Base-by-base conservation (phyloP, 2,113 vertebrate species). In the Pachypanchax playfairii region DNA sequence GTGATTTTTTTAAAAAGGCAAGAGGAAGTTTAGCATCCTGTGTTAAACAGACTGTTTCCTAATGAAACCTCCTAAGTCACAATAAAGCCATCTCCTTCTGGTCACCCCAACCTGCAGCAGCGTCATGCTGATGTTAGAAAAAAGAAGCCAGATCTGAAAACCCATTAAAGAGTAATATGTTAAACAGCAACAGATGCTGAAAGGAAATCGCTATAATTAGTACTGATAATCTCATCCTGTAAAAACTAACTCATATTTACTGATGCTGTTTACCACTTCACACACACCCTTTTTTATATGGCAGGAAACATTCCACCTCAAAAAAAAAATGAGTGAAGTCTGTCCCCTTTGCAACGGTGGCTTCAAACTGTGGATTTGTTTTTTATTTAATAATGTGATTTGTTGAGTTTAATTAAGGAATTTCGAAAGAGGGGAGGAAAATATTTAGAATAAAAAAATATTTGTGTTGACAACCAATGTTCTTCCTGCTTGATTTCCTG, bases 11-110 rank as follows among this genome's bases (percentile, higher is more conserved):
- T 58, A 73, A 79, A 84, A 82, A 73, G 18, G 33, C 24, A 29
- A 74, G 70, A 86, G 91, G 91, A 92, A 92, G 74, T 85, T 76
- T 43, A 64, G 73, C 89, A 89, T 93, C 92, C 91, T 91, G 90
- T 86, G 76, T 73, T 87, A 81, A 87, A 86, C 81, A 22, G 38
- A 75, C 84, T 64, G 80, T 87, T 92, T 92, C 91, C 90, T 87
- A 75, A 70, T 69, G 74, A 85, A 88, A 41, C 80, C 21, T 63
- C 64, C 86, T 68, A 86, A 31, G 29, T 90, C 77, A 73, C 63
- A 73, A 54, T 9, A 17, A 52, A 79, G 46, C 33, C 54, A 85
- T 81, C 80, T 87, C 65, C 65, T 65, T 68, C 62, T 56, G 26
- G 48, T 72, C 54, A 53, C n/a, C 57, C 33, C 24, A 59, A 57